Evolutionary conservation across 2,113 vertebrate genomes (phyloP), one percentile per base, ranked within the genome.

Genomic region (Paralichthys olivaceus): DNA sequence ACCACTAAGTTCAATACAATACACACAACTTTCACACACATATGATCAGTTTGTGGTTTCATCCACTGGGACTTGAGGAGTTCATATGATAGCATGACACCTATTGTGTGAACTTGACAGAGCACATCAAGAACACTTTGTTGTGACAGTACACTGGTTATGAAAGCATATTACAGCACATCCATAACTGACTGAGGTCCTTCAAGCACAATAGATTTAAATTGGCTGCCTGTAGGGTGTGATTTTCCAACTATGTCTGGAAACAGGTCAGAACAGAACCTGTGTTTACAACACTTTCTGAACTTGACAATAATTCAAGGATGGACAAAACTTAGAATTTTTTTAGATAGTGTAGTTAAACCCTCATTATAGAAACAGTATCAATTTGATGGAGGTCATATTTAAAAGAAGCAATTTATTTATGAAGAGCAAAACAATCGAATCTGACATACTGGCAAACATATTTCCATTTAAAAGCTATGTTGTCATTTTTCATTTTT

Each of bases 131-230:
- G 57, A 79, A 88, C 89, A 84, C 79, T 85, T 88, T 81, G 74
- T 80, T 78, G 65, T 54, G 72, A 83, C 73, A 82, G 72, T 60
- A 28, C 74, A 53, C 55, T 47, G 19, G 55, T 75, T 72, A 70
- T 25, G 49, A 25, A 76, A 59, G 56, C 69, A 60, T 62, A 77
- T 86, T 66, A 76, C 74, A 53, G 45, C 53, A 80, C 68, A 77
- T 77, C 59, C 62, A 49, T 70, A 81, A 66, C 65, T 84, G 79
- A 85, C 77, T 88, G 84, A 81, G 84, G 78, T 82, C 83, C 74
- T 80, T 87, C 80, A 73, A 88, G 79, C 75, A 84, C 85, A 86
- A 72, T 88, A 59, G 54, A 84, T 83, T 76, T 75, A 63, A 87
- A 89, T 66, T 79, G 80, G 60, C 57, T 75, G 49, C 32, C 69